A percentile compares a stretch with the other conserved stretches of the same genome.
These are phyloP conservation scores for Athene noctua DNA, from an alignment of 2,113 vertebrate species.

Conservation along the genomic window DNA sequence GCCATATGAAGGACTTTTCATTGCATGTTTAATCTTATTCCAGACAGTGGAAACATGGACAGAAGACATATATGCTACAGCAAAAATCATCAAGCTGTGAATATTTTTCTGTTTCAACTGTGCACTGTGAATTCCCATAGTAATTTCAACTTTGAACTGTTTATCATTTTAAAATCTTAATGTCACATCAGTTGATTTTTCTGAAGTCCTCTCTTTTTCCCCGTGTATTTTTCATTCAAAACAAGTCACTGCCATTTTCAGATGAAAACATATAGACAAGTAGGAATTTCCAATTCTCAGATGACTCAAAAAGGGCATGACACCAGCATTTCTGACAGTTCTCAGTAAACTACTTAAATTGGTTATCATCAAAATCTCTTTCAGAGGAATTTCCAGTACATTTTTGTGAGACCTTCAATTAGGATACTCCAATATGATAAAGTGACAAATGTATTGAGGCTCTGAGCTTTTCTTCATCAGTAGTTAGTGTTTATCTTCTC, in stretches of 20 bases:
- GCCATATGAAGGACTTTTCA: background rate
- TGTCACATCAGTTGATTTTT: background rate
- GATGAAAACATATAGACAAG: background rate
- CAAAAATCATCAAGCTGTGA: background rate
- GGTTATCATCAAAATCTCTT: background rate
- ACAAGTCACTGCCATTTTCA: background rate
- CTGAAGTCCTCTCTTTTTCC: background rate
- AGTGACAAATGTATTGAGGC: background rate
- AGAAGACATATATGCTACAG: background rate
- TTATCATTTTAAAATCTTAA: background rate
- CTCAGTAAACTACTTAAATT: background rate
- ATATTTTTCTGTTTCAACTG: background rate
- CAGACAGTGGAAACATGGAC: fast-evolving
- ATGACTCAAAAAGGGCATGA: background rate
- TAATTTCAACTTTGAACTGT: background rate
- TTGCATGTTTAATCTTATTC: background rate
- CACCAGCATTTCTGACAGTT: background rate
- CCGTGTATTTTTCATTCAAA: background rate
- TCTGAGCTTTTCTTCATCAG: background rate
- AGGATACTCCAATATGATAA: background rate
- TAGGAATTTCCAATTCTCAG: background rate
- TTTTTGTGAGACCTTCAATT: background rate
- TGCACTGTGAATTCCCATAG: fast-evolving
- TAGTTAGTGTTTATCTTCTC: background rate
- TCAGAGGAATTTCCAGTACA: background rate